These are phyloP conservation scores for Machimus atricapillus DNA, from an alignment of 2,888 invertebrate species.

Conservation along the genomic window DNA sequence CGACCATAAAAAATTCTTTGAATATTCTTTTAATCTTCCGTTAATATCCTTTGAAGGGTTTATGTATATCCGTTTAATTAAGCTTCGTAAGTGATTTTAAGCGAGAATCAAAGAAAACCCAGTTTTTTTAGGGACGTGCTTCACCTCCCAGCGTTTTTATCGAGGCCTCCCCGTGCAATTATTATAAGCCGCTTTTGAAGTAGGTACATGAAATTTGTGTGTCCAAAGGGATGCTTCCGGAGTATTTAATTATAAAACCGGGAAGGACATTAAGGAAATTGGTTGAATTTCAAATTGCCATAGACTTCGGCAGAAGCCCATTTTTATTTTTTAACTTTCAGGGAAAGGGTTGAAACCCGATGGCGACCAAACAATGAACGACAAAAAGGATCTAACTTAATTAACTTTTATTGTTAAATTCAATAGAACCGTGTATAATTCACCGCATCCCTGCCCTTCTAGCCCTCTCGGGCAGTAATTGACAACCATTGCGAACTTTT, in stretches of 20 bases:
- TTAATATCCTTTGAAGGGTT: neutral
- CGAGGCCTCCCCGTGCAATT: neutral
- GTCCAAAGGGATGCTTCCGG: neutral
- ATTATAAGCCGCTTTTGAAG: neutral
- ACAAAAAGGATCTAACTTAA: neutral
- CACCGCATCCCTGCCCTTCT: neutral
- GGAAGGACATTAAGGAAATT: neutral
- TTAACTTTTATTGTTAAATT: constrained; percentile 8
- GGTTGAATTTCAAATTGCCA: neutral
- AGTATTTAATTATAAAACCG: neutral
- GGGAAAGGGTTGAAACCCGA: neutral
- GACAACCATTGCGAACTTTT: neutral
- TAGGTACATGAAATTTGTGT: neutral
- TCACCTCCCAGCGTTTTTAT: neutral
- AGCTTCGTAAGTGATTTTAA: neutral
- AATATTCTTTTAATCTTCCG: neutral
- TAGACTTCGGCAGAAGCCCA: neutral
- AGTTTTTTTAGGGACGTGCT: neutral
- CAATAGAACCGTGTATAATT: neutral
- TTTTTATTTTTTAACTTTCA: neutral
- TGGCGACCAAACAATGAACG: neutral
- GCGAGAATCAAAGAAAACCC: neutral
- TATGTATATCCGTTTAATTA: neutral
- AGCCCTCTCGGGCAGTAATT: neutral
- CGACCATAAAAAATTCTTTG: neutral